Evolutionary conservation across 2,113 vertebrate genomes (phyloP), one percentile per base, ranked within the genome.

Genomic region (Gadus chalcogrammus): DNA sequence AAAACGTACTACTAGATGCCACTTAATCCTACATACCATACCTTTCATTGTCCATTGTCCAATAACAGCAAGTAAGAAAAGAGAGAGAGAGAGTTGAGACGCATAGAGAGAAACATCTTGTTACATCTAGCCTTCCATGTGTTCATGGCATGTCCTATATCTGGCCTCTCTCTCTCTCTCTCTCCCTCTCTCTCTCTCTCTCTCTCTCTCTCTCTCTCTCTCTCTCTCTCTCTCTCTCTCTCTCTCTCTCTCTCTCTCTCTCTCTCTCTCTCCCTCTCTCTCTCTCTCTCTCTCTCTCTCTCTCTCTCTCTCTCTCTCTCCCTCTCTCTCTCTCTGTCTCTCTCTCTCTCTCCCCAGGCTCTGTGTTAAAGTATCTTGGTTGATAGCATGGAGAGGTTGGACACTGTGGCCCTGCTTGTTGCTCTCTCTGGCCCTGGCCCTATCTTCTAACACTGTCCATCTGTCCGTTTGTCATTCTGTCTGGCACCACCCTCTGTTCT

Each of bases 341-440:
- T 48, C 42, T 48, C 42, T 48, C 42, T 48, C 42, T 42, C 42
- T 48, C 42, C 12, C 70, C 69, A 73, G 62, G 66, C 70, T 65
- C 74, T 75, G 68, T 68, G 85, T 80, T 83, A 82, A 72, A 78
- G 79, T 83, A 84, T 84, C 84, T 85, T 84, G 84, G 84, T 85
- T 58, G 80, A 88, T 75, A 78, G 65, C 27, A 55, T 65, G 73
- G 61, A 80, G 74, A 66, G 74, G 66, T 55, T 77, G 31, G 72
- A 75, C 61, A 68, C 64, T 76, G 75, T 71, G 42, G 35, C 59
- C 48, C 20, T 0, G 3, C 55, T 48, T 60, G 42, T 48, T 9
- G 71, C 62, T 55, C 58, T 38, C 20, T 63, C 62, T 69, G 53
- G 55, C n/a, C 42, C 27, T 24, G 31, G 1, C 55, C 53, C 18